phyloP scores from a whole-genome alignment of 2,888 invertebrate genomes.

The Dasypogon diadema region DNA sequence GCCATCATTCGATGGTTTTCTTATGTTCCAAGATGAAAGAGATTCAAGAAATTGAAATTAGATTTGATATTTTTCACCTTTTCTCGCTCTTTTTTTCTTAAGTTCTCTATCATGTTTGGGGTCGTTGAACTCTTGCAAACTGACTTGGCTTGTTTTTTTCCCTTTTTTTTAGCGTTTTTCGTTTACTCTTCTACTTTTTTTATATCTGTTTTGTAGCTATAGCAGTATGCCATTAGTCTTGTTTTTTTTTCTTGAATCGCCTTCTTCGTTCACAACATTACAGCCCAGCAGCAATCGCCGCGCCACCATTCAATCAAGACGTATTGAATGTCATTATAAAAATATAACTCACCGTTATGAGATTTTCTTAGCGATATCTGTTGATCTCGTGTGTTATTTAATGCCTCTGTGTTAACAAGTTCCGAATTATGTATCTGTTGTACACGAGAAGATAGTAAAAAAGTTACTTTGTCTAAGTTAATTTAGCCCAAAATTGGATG shows the following conservation, averaged over 20 bases:
- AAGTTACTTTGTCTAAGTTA: no score
- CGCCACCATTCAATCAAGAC: slow-evolving; percentile 25
- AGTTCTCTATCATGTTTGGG: neutral
- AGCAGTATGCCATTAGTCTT: neutral
- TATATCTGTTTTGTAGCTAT: neutral
- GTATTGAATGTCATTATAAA: slow-evolving; percentile 38
- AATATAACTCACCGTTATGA: slow-evolving; percentile 40
- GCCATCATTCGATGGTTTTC: neutral
- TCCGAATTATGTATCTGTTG: neutral
- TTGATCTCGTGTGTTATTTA: slow-evolving; percentile 17
- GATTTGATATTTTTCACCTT: slow-evolving; percentile 2
- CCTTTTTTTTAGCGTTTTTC: slow-evolving; percentile 13
- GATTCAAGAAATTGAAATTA: slow-evolving; percentile 46
- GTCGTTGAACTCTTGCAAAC: slow-evolving; percentile 34
- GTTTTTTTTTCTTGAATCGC: neutral
- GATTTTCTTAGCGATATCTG: slow-evolving; percentile 20
- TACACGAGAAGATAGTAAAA: neutral
- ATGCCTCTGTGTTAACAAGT: slow-evolving; percentile 12
- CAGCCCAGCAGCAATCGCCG: neutral
- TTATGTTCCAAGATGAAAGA: neutral
- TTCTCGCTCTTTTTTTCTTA: neutral
- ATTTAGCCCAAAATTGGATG: no score
- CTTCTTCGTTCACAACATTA: slow-evolving; percentile 1
- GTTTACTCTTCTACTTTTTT: neutral
- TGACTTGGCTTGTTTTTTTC: neutral